These are phyloP conservation scores for Heliconius charithonia DNA, from an alignment of 2,888 invertebrate species.

Conservation along the genomic window DNA sequence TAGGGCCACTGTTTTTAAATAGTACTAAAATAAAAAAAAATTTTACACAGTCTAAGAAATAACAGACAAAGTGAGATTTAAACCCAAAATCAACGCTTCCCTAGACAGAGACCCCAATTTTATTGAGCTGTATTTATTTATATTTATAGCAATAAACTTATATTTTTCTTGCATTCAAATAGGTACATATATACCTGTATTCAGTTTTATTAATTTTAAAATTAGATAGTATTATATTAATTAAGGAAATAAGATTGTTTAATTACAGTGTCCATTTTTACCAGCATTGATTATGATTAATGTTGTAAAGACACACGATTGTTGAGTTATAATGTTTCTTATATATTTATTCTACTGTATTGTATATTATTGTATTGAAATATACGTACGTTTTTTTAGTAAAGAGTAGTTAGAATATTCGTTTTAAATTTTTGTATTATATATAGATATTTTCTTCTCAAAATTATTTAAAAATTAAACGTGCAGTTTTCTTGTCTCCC, in stretches of 20 bases:
- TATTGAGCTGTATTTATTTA: too few species aligned
- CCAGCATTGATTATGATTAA: conserved; percentile 3
- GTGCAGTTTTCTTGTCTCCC: background rate
- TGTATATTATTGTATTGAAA: background rate
- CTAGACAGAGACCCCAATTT: too few species aligned
- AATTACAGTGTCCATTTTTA: conserved; percentile 4
- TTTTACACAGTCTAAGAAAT: too few species aligned
- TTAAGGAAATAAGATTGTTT: conserved; percentile 6
- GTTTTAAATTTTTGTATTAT: too few species aligned
- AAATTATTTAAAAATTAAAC: background rate
- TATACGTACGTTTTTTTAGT: background rate
- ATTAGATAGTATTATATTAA: background rate
- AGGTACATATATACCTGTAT: background rate
- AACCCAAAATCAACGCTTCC: too few species aligned
- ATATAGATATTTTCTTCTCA: too few species aligned
- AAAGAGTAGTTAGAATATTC: background rate
- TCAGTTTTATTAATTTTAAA: background rate
- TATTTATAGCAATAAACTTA: too few species aligned
- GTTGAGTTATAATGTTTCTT: conserved; percentile 1
- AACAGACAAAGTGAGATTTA: too few species aligned
- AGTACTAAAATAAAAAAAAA: too few species aligned
- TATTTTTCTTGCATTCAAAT: too few species aligned
- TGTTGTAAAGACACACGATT: conserved; percentile 8
- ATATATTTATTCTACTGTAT: background rate
- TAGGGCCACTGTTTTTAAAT: too few species aligned